Evolutionary conservation across 2,113 vertebrate species (phyloP).

Genomic region (Pungitius pungitius): DNA sequence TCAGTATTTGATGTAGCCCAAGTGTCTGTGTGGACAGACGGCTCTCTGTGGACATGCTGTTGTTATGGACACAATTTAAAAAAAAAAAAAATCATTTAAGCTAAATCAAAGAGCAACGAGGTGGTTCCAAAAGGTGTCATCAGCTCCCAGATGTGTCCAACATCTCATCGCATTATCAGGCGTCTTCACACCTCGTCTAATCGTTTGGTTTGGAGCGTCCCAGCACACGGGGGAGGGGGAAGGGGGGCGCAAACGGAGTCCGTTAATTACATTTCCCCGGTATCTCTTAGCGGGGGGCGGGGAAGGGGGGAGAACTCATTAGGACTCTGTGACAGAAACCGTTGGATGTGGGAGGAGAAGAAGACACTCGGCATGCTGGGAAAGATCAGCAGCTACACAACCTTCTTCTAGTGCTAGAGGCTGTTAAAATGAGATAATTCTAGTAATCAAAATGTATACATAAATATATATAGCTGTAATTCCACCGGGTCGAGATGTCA

Average conservation of each 20-base stretch:
- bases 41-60: not conserved
- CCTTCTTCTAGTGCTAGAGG: not conserved
- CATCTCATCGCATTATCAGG: not conserved
- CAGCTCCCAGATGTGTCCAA: not conserved
- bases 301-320: conserved; percentile 3
- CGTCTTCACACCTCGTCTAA: not conserved
- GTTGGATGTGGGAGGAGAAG: conserved; percentile 24
- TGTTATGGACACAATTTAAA: not conserved
- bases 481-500: not conserved
- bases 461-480: not conserved
- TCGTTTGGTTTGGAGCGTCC: conserved; percentile 12
- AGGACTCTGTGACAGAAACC: conserved; percentile 1
- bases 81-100: no score
- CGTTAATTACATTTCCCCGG: conserved; percentile 32
- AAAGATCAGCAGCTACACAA: not conserved
- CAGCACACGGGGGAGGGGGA: not conserved
- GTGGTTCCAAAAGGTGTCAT: no score
- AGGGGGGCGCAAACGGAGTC: conserved; percentile 9
- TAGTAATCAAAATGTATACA: not conserved
- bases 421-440: not conserved
- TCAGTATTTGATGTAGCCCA: not conserved
- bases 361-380: not conserved
- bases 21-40: not conserved
- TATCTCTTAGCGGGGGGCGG: not conserved
- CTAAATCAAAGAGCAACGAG: no score